Percentiles rank a stretch among this genome's conserved stretches.
These are phyloP conservation scores for Drosophila mettleri DNA, from an alignment of 2,888 invertebrate genomes.

Conservation along the genomic window DNA sequence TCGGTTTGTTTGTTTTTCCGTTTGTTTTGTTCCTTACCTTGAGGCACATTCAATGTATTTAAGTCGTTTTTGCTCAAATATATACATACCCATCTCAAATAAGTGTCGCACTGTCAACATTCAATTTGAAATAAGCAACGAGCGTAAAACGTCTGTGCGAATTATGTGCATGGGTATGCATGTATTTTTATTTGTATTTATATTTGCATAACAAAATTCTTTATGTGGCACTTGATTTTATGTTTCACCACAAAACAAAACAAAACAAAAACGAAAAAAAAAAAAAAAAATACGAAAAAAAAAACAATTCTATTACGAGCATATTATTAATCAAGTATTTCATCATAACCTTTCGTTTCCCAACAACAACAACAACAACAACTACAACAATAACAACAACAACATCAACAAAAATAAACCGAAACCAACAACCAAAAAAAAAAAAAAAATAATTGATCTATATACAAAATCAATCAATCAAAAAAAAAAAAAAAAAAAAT, in stretches of 20 bases:
- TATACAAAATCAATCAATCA: slow-evolving; percentile 49
- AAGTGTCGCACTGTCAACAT: slow-evolving; percentile 6
- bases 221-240: slow-evolving; percentile 66
- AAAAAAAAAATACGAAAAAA: slow-evolving; percentile 23
- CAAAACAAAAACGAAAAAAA: slow-evolving; percentile 36
- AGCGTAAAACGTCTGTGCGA: too few relatives aligned
- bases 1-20: not conserved
- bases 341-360: slow-evolving; percentile 79
- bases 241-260: slow-evolving; percentile 48
- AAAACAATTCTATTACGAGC: slow-evolving; percentile 55
- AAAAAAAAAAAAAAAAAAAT: slow-evolving; percentile 46
- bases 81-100: slow-evolving; percentile 33
- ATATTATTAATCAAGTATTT: slow-evolving; percentile 77
- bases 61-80: slow-evolving; percentile 20
- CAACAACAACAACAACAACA: slow-evolving; percentile 54
- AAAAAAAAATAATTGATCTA: slow-evolving; percentile 40
- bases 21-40: slow-evolving; percentile 5
- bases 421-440: slow-evolving; percentile 56
- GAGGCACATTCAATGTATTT: slow-evolving; percentile 51
- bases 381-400: slow-evolving; percentile 34
- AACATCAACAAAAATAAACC: slow-evolving; percentile 43
- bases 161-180: slow-evolving; percentile 28
- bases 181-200: slow-evolving; percentile 50
- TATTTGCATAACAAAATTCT: slow-evolving; percentile 62
- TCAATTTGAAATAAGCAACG: too few relatives aligned